Base-by-base conservation (phyloP, 2,797 vertebrate genomes). In the Cryptoprocta ferox region DNA sequence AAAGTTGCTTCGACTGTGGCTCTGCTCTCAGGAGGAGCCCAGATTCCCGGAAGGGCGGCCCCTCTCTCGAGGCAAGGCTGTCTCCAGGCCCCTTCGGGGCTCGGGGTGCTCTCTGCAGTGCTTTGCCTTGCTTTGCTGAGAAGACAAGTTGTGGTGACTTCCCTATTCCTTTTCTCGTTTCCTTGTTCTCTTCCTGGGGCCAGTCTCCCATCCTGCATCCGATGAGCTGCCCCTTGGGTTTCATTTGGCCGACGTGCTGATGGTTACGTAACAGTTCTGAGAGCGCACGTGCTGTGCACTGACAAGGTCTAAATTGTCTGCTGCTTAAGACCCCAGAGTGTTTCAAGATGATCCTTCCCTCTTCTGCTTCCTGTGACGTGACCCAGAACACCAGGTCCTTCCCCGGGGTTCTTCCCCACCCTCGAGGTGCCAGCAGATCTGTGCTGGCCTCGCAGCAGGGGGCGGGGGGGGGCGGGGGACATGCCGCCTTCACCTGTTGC, bases 361-460 rank as follows among this genome's bases (percentile, higher is more conserved):
- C 1, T 28, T 39, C 11, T 45, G 18, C 32, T 66, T 76, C 35
- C 10, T 15, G 81, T 37, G 24, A 1, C 12, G 5, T n/a, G 50
- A 70, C 66, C 11, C 39, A 59, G 18, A 15, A 19, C 53, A 50
- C 32, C 26, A 30, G 59, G 32, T 16, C 35, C 70, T 84, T 35
- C 24, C 32, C 19, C 3, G 35, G 30, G 32, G n/a, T n/a, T n/a
- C 63, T 35, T 28, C 32, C 32, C 10, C 4, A 5, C 15, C 39
- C 39, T n/a, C 1, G 0, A 35, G 71, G 42, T 13, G 24, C 87
- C 53, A 1, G 0, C 21, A 0, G 4, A 2, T 19, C 71, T 45
- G 8, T 18, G 32, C 32, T 6, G 11, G 56, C 45, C 32, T 66
- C 21, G 3, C 37, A 19, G 35, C 35, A 5, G 4, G 13, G 42